These are phyloP conservation scores for Lepisosteus osseus DNA, from an alignment of 2,113 vertebrate species.

Conservation along the genomic window DNA sequence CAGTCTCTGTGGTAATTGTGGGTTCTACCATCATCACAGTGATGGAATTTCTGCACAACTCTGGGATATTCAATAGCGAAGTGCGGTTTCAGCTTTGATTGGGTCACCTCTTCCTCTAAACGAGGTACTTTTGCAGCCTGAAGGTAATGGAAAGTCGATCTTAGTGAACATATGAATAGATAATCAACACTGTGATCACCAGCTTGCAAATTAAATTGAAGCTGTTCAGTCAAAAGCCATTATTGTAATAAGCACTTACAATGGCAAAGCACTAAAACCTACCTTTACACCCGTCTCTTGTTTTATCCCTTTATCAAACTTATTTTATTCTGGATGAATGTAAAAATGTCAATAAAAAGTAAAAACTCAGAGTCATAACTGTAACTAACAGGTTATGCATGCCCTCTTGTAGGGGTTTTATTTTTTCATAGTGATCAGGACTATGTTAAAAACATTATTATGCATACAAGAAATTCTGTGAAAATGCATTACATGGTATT, in stretches of 20 bases:
- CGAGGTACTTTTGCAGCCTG: neutral
- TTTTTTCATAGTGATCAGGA: too few species aligned
- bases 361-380: too few species aligned
- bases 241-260: neutral
- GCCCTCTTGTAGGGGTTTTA: too few species aligned
- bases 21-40: neutral
- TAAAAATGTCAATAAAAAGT: too few species aligned
- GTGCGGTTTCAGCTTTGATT: neutral
- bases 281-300: too few species aligned
- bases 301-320: too few species aligned
- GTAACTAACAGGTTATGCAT: too few species aligned
- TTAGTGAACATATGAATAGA: neutral
- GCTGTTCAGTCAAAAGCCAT: neutral
- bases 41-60: neutral
- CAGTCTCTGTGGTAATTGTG: constrained; percentile 1
- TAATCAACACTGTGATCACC: neutral
- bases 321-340: too few species aligned
- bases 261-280: too few species aligned
- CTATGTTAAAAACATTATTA: too few species aligned
- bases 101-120: neutral
- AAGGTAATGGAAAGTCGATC: neutral
- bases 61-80: neutral
- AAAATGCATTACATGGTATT: too few species aligned
- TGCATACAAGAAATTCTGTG: too few species aligned
- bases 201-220: neutral